These are phyloP conservation scores for Pseudochirops cupreus DNA, from an alignment of 2,797 vertebrate species.

Conservation along the genomic window DNA sequence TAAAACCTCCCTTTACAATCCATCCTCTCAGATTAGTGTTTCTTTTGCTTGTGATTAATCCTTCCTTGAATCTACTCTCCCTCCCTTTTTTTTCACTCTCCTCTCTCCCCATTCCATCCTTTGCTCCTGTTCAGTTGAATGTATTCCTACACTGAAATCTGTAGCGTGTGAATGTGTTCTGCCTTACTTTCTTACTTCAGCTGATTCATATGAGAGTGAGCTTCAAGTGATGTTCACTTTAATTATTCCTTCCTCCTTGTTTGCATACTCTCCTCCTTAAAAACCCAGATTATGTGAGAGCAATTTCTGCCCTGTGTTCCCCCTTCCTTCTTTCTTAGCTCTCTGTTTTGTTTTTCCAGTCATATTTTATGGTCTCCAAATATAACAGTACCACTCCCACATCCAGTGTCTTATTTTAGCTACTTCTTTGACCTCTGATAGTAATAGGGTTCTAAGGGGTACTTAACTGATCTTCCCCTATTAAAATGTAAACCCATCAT, in stretches of 20 bases:
- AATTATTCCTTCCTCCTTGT: not conserved
- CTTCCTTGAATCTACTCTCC: not conserved
- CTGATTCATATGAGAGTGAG: not conserved
- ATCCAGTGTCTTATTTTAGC: no score
- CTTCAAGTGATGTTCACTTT: not conserved
- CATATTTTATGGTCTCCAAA: no score
- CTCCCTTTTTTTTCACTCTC: not conserved
- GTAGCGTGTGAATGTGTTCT: no score
- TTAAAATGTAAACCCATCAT: not conserved
- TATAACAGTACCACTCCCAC: no score
- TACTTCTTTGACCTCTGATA: no score
- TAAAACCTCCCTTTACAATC: no score
- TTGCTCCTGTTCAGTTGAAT: no score
- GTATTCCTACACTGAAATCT: no score
- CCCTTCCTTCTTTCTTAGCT: not conserved
- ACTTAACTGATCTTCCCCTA: not conserved
- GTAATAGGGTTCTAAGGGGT: not conserved
- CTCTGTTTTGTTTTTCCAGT: not conserved
- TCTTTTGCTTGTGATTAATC: not conserved
- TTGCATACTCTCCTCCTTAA: not conserved
- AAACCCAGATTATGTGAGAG: not conserved
- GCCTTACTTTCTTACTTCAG: no score
- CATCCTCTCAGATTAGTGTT: no score
- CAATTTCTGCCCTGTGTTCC: not conserved
- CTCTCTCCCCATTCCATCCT: not conserved